Conservation (phyloP, 2,797 vertebrate genomes). For the Catostomus latipinnis region DNA sequence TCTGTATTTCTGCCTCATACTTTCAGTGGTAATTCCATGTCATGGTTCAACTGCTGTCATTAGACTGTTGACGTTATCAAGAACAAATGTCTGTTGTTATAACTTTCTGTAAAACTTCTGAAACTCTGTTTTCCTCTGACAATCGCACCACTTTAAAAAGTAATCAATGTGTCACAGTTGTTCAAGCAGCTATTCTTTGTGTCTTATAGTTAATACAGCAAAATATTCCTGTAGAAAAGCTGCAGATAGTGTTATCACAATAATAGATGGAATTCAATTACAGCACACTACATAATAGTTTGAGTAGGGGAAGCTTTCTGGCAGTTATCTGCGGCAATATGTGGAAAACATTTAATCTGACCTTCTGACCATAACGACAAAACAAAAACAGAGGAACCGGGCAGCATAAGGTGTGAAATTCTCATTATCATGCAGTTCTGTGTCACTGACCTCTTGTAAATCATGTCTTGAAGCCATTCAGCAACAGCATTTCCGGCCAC, state of each 20-base stretch:
- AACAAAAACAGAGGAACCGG: background rate
- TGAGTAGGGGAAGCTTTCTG: background rate
- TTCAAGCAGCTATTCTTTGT: conserved; percentile 1
- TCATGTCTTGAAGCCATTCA: conserved; percentile 20
- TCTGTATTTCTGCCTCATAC: background rate
- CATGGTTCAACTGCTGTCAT: background rate
- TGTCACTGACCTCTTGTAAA: conserved; percentile 28
- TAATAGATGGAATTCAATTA: background rate
- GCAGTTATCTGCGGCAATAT: background rate
- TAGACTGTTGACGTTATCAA: background rate
- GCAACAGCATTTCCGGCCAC: conserved; percentile 20
- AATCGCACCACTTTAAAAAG: conserved; percentile 7
- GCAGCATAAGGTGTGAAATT: background rate
- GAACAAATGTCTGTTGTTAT: background rate
- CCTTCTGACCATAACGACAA: too few species aligned
- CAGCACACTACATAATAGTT: background rate
- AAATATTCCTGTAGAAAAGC: background rate
- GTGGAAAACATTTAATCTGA: background rate
- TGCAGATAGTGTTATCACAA: conserved; percentile 9
- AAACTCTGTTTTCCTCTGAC: background rate
- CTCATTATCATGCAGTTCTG: conserved; percentile 2
- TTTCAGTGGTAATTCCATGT: background rate
- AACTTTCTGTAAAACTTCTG: background rate
- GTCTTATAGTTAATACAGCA: background rate
- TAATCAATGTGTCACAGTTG: background rate